Base-by-base conservation (phyloP, 2,797 vertebrate genomes). In the Diplodus sargus region DNA sequence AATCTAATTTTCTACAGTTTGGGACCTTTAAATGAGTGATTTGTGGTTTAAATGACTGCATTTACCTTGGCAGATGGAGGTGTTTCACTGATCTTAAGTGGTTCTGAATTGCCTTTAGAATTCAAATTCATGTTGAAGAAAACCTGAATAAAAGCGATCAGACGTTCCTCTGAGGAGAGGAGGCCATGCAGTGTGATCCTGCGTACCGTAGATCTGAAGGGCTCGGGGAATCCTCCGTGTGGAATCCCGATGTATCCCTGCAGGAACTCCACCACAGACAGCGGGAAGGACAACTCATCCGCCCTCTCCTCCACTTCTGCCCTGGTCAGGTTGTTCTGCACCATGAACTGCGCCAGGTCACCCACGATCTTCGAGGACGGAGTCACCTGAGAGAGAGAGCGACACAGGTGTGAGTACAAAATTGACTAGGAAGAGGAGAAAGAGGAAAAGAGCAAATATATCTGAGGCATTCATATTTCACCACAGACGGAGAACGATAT, bases 271-370 rank as follows among this genome's bases (percentile, higher is more conserved):
- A 99, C 97, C 80, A 99, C 97, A 0, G 97, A 99, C 14, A 95
- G 92, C 0, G 98, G 98, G 92, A 99, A 98, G 79, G 97, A 99
- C 57, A 99, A 89, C 85, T 99, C 98, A 2, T 99, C 98, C 0
- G 97, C 97, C 14, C 93, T 91, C 48, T 97, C 95, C 87, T 98
- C 97, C 6, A 94, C 96, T 28, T 98, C 96, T 0, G 95, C 93
- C 13, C 96, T 91, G 2, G 85, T 95, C 89, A 99, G 90, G 70
- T 94, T 89, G 75, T 99, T 99, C 94, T 99, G 98, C 70, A 99
- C 98, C 98, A 99, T 97, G 92, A 99, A 99, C 95, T 99, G 98
- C 0, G 97, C 97, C 93, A 99, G 90, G 91, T 99, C 98, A 0
- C 97, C 98, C 66, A 99, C 97, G 1, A 99, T 98, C 95, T 99